Evolutionary conservation across 2,888 invertebrate genomes (phyloP).

Genomic region (Mactromeris polynyma): DNA sequence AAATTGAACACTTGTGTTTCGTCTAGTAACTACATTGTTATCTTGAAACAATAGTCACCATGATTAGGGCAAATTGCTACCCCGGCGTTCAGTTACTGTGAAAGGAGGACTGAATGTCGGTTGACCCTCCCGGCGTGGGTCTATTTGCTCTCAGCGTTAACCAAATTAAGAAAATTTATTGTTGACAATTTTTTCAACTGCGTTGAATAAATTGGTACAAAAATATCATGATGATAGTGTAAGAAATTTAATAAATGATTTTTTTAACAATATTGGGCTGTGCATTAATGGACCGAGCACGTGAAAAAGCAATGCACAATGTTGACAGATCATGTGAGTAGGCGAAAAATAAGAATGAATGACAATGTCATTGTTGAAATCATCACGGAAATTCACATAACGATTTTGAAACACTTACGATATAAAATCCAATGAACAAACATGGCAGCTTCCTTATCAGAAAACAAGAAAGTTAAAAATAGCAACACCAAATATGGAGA

Average conservation of each 20-base stretch:
- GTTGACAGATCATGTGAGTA: conserved; percentile 2
- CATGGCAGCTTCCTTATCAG: not conserved
- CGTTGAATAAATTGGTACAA: conserved; percentile 2
- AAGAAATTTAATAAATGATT: conserved; percentile 13
- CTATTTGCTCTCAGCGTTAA: not conserved
- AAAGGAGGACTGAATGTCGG: not conserved
- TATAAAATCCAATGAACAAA: not conserved
- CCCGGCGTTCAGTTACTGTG: conserved; percentile 29
- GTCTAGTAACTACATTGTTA: conserved; percentile 58
- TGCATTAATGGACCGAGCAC: not conserved
- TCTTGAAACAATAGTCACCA: conserved; percentile 54
- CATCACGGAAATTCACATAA: not conserved
- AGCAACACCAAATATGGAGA: not conserved
- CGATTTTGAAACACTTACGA: not conserved
- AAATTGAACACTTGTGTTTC: conserved; percentile 57
- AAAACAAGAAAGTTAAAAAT: not conserved
- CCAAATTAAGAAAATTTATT: conserved; percentile 33
- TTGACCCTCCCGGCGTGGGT: conserved; percentile 33
- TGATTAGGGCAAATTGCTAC: conserved; percentile 48
- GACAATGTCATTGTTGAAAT: not conserved
- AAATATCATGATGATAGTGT: not conserved
- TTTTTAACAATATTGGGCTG: conserved; percentile 18
- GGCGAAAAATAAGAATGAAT: not conserved
- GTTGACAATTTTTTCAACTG: conserved; percentile 19
- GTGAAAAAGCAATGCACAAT: not conserved